Base-by-base conservation (phyloP, 2,113 vertebrate genomes). In the Myrmophylax atrothorax region DNA sequence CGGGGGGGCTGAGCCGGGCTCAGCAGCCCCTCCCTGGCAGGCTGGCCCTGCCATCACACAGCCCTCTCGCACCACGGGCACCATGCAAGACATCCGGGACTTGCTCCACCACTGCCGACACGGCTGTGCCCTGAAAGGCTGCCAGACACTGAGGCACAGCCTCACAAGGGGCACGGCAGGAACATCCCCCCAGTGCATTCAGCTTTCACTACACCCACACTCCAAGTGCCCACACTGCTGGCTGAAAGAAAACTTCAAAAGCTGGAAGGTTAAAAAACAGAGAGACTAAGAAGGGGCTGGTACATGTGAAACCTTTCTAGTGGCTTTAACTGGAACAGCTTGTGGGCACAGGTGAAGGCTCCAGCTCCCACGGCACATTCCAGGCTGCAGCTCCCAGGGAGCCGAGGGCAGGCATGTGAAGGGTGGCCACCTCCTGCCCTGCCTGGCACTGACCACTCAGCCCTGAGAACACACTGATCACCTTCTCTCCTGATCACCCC, bases 41-140 rank as follows among this genome's bases (percentile, higher is more conserved):
- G 52, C 55, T 58, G 73, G 14, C 14, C 55, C 1, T 55, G 47
- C 6, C 5, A 1, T 1, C 2, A 33, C 46, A 37, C 0, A 3
- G 28, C 10, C 26, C 42, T 40, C 40, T 42, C 0, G 18, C 40
- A 15, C 40, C 40, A 42, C 40, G 6, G 40, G 40, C 40, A 42
- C 40, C 40, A 42, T 42, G 14, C 40, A 42, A 53, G 5, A 23
- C 10, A 15, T 15, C 4, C 35, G 79, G 37, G 18, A 15, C 24
- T 60, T 4, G 0, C 10, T 28, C 6, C 18, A 7, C 55, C 33
- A 10, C 72, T 9, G 37, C 69, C 42, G 29, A n/a, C 35, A 31
- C 31, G 9, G 12, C 42, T 52, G 24, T 29, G 35, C 78, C 78
- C 83, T 35, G 38, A 50, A 87, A 10, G 3, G 2, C n/a, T 62